These are phyloP conservation scores for Sminthurinus aureus DNA, from an alignment of 2,888 invertebrate genomes.

Conservation along the genomic window DNA sequence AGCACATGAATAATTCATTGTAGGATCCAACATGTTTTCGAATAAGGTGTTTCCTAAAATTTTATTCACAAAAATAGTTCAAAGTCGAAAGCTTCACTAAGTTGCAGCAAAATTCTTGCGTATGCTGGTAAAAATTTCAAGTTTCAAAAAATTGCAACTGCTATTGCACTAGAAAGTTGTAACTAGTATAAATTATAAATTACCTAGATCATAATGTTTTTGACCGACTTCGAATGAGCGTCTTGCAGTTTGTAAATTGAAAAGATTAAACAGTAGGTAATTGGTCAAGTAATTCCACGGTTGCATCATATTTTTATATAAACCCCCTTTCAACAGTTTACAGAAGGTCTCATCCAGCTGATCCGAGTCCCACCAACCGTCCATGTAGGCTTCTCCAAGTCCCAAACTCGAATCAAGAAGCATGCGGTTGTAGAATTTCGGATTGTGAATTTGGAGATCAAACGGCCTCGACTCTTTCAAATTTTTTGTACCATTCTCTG, in stretches of 20 bases:
- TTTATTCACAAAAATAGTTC: too few species aligned
- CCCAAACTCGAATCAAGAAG: slow-evolving; percentile 31
- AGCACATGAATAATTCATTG: slow-evolving; percentile 55
- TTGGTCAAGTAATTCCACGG: neutral
- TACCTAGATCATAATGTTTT: neutral
- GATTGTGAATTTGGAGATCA: slow-evolving; percentile 16
- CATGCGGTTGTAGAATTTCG: slow-evolving; percentile 32
- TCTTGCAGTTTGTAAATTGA: neutral
- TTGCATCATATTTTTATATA: neutral
- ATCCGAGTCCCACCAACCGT: slow-evolving; percentile 44
- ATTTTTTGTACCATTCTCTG: too few species aligned
- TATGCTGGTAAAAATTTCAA: too few species aligned
- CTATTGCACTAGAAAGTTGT: too few species aligned
- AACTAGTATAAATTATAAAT: too few species aligned
- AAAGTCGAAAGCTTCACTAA: too few species aligned
- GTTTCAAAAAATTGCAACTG: too few species aligned
- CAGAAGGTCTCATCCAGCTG: slow-evolving; percentile 36
- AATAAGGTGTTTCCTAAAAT: slow-evolving; percentile 52
- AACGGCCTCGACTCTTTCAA: too few species aligned
- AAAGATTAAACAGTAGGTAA: neutral
- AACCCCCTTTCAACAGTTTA: slow-evolving; percentile 7
- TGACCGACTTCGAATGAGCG: neutral
- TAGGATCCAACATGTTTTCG: slow-evolving; percentile 51
- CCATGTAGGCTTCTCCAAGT: slow-evolving; percentile 44
- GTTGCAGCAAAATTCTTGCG: too few species aligned